Evolutionary conservation across 2,888 invertebrate genomes (phyloP).

Genomic region (Serripes groenlandicus): DNA sequence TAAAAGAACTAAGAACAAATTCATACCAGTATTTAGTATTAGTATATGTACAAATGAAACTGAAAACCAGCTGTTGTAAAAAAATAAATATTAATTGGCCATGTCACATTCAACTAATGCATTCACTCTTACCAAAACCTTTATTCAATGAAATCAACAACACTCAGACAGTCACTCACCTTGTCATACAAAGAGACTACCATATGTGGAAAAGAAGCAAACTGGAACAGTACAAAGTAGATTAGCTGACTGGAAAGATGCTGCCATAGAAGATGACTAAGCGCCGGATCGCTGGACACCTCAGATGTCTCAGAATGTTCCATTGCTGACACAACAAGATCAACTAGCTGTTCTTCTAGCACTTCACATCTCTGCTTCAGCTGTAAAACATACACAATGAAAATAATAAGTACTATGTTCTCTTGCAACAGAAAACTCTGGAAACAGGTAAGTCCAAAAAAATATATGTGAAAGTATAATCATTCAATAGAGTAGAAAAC

Average conservation of each 20-base stretch:
- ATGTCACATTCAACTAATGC: too few species aligned
- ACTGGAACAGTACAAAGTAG: constrained; percentile 97
- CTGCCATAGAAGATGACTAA: constrained; percentile 90
- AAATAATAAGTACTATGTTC: neutral
- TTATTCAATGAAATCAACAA: too few species aligned
- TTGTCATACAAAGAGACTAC: constrained; percentile 95
- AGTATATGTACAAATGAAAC: too few species aligned
- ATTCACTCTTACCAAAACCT: too few species aligned
- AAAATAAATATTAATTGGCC: too few species aligned
- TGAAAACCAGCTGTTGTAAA: too few species aligned
- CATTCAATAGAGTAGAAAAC: neutral
- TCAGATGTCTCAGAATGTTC: constrained; percentile 92
- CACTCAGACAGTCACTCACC: constrained; percentile 86
- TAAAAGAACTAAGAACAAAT: too few species aligned
- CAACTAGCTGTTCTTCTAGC: constrained; percentile 96
- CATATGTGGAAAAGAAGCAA: constrained; percentile 96
- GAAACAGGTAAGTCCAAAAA: neutral
- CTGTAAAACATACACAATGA: constrained; percentile 86
- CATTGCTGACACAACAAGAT: constrained; percentile 96
- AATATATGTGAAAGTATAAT: too few species aligned
- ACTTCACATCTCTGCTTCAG: constrained; percentile 95
- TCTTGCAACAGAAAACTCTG: neutral
- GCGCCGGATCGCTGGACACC: constrained; percentile 72
- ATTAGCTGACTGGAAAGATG: constrained; percentile 97
- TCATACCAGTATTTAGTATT: too few species aligned